Percentiles rank a stretch among this genome's conserved stretches.
Evolutionary conservation across 2,113 vertebrate genomes (phyloP).

Genomic region (Ictalurus punctatus): DNA sequence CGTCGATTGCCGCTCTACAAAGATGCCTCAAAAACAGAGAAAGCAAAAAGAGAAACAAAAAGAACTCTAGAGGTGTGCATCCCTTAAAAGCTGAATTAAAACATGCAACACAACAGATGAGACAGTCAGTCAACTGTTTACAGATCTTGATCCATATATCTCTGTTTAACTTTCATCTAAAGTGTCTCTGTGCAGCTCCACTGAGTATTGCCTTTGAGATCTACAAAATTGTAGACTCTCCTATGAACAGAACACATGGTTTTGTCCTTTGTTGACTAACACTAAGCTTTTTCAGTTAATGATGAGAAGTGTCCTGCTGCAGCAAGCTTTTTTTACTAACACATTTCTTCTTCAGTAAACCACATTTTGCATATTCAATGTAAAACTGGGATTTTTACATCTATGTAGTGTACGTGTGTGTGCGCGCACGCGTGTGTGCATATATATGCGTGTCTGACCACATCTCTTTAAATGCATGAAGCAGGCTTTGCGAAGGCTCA

Average conservation of each 20-base stretch:
- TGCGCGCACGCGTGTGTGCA: conserved; percentile 5
- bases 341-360: conserved; percentile 1
- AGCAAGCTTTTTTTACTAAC: background rate
- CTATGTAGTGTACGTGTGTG: background rate
- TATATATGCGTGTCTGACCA: background rate
- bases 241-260: background rate
- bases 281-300: background rate
- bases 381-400: conserved; percentile 29
- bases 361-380: background rate
- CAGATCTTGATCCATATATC: background rate
- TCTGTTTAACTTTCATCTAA: background rate
- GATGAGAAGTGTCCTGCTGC: background rate
- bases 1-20: background rate
- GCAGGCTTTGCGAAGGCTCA: conserved; percentile 20
- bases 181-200: background rate
- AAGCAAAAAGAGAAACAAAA: background rate
- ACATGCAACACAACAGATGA: background rate
- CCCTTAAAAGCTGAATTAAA: background rate
- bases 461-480: conserved; percentile 1
- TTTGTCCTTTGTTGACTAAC: conserved; percentile 8
- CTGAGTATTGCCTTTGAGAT: background rate
- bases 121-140: background rate
- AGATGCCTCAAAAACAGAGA: background rate
- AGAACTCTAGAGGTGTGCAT: background rate
- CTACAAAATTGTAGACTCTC: background rate